phyloP scores from a whole-genome alignment of 2,797 vertebrate species.

The Poeciliopsis presidionis region DNA sequence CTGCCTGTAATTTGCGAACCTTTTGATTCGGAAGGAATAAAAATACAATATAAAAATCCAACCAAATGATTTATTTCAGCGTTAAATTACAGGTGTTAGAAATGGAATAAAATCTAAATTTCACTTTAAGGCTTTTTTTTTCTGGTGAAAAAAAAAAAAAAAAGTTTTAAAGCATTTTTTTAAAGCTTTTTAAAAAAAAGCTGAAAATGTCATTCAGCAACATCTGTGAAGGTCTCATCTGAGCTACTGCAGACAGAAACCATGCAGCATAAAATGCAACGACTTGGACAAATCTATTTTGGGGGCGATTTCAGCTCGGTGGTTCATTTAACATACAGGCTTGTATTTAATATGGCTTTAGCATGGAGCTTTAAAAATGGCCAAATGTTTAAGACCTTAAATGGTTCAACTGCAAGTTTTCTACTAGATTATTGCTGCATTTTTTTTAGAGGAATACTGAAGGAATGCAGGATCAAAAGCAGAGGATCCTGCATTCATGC shows the following conservation, averaged over 20 bases:
- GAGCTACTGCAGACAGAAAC: constrained; percentile 24
- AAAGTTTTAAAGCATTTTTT: no score
- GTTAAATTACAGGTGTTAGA: neutral
- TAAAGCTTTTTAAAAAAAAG: no score
- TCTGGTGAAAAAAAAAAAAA: no score
- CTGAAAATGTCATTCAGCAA: constrained; percentile 4
- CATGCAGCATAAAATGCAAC: constrained; percentile 10
- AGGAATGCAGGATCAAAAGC: no score
- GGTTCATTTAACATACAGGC: neutral
- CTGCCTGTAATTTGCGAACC: neutral
- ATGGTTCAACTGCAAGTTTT: constrained; percentile 21
- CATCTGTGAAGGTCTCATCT: constrained; percentile 12
- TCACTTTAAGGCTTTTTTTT: neutral
- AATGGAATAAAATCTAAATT: neutral
- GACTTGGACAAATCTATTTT: constrained; percentile 1
- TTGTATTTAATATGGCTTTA: constrained; percentile 2
- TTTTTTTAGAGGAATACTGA: constrained; percentile 28
- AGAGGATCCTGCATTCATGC: constrained; percentile 12
- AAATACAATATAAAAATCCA: neutral
- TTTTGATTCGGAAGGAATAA: neutral
- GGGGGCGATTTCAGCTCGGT: neutral
- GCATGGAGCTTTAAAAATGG: neutral
- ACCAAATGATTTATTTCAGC: neutral
- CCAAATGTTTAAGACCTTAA: constrained; percentile 19
- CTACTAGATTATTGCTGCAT: constrained; percentile 33